Evolutionary conservation across 2,888 invertebrate species (phyloP).

Genomic region (Chirona hameri): DNA sequence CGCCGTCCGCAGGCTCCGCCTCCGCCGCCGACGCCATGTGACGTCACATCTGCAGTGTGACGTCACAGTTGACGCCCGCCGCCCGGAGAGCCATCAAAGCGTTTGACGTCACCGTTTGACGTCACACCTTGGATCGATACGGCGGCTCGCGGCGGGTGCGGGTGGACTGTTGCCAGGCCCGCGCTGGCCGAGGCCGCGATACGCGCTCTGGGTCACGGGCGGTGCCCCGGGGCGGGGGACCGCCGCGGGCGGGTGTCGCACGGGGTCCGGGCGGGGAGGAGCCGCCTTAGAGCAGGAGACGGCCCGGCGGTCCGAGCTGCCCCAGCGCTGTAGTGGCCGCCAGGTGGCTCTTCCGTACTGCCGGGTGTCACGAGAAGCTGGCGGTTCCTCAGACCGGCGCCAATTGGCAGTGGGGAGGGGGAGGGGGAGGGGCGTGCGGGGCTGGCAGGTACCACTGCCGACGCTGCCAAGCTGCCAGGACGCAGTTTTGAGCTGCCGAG

Average conservation of each 20-base stretch:
- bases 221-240: background rate
- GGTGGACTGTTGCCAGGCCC: background rate
- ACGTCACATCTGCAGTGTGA: conserved; percentile 28
- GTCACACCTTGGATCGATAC: background rate
- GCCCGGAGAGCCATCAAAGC: background rate
- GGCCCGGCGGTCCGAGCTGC: background rate
- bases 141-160: background rate
- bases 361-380: too few relatives aligned
- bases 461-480: too few relatives aligned
- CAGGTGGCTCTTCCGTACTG: too few relatives aligned
- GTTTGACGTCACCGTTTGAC: conserved; percentile 12
- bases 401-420: too few relatives aligned
- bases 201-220: background rate
- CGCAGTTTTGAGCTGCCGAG: too few relatives aligned
- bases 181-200: background rate
- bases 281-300: background rate
- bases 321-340: background rate
- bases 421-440: too few relatives aligned
- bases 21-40: background rate
- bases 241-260: background rate
- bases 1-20: background rate
- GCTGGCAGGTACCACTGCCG: too few relatives aligned
- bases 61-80: conserved; percentile 10
- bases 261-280: background rate
- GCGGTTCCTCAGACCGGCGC: too few relatives aligned